Conservation (phyloP, 2,113 vertebrate genomes). For the Plecotus auritus region DNA sequence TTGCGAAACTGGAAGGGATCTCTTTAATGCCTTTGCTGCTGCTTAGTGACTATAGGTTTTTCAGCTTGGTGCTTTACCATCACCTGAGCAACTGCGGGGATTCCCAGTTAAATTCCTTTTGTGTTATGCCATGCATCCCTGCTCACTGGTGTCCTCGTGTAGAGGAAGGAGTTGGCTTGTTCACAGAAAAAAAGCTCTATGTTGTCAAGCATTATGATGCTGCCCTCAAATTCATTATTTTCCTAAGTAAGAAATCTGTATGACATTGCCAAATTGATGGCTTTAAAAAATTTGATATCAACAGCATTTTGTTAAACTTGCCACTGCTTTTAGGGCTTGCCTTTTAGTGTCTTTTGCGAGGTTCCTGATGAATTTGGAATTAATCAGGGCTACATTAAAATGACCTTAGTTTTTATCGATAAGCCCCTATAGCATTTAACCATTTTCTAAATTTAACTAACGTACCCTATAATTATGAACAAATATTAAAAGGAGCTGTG, state of each 20-base stretch:
- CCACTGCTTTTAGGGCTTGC: slow-evolving; percentile 1
- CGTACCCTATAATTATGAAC: neutral
- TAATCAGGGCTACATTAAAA: slow-evolving; percentile 35
- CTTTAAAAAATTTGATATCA: slow-evolving; percentile 72
- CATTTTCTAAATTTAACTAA: neutral
- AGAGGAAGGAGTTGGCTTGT: slow-evolving; percentile 71
- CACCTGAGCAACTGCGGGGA: slow-evolving; percentile 77
- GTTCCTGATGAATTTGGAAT: slow-evolving; percentile 49
- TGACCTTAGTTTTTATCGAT: neutral
- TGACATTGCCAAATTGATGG: slow-evolving; percentile 42
- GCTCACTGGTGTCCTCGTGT: slow-evolving; percentile 50
- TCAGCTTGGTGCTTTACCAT: slow-evolving; percentile 73
- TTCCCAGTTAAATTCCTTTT: slow-evolving; percentile 80
- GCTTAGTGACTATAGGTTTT: slow-evolving; percentile 68
- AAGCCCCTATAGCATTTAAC: neutral
- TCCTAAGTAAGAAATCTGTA: slow-evolving; percentile 52
- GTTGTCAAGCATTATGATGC: neutral
- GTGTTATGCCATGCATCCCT: slow-evolving; percentile 58
- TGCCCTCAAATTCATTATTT: slow-evolving; percentile 58
- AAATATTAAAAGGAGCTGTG: neutral
- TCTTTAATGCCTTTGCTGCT: slow-evolving; percentile 14
- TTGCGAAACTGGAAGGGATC: neutral
- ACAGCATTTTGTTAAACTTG: slow-evolving; percentile 73
- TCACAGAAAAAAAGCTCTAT: slow-evolving; percentile 62
- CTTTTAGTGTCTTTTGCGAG: slow-evolving; percentile 37